Percentiles rank a stretch among this genome's conserved stretches.
These are phyloP conservation scores for Cossypha niveicapilla DNA, from an alignment of 2,797 vertebrate genomes.

Conservation along the genomic window DNA sequence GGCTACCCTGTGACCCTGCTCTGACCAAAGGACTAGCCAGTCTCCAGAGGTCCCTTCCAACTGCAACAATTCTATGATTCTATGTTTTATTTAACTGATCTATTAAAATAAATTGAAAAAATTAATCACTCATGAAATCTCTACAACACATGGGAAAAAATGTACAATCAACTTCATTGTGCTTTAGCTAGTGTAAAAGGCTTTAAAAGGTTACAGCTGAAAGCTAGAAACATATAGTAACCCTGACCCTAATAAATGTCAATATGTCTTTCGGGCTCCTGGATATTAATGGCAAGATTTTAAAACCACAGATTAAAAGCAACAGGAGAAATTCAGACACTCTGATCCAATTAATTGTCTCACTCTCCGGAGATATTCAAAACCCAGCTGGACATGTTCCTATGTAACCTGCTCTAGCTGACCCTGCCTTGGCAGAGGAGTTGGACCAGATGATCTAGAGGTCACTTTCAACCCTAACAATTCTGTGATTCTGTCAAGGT, in stretches of 20 bases:
- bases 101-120: background rate
- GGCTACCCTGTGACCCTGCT: background rate
- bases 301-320: background rate
- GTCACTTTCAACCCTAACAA: background rate
- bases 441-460: background rate
- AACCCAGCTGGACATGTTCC: background rate
- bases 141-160: background rate
- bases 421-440: rapidly evolving
- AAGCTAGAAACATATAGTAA: background rate
- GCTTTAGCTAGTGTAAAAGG: background rate
- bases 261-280: background rate
- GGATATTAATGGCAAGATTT: background rate
- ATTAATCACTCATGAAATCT: background rate
- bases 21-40: background rate
- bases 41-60: background rate
- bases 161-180: background rate
- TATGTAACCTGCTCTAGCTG: background rate
- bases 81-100: background rate
- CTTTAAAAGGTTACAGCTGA: background rate
- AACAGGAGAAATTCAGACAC: background rate
- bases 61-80: background rate
- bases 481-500: background rate
- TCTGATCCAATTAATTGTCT: background rate
- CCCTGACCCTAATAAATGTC: background rate
- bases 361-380: background rate